Evolutionary conservation across 1,140 invertebrate species (phyloP).

Genomic region (Laodelphax striatellus): DNA sequence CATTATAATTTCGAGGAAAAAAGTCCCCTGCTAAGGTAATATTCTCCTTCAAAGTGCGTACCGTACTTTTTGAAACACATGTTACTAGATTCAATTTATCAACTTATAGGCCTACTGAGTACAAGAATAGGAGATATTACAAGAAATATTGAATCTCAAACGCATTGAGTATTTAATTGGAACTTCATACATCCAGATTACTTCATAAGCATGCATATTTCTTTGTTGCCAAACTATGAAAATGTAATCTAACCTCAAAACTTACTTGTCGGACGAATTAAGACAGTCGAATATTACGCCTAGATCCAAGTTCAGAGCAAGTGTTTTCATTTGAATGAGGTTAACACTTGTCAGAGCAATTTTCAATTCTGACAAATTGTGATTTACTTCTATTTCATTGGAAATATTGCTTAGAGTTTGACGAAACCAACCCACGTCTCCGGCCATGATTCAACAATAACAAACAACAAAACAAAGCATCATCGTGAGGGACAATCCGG

Average conservation of each 20-base stretch:
- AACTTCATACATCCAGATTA: conserved; percentile 10
- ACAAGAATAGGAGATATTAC: too few species aligned
- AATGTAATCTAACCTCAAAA: conserved; percentile 2
- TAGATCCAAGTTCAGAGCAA: neutral
- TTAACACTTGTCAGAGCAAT: conserved; percentile 8
- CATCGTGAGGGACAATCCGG: too few species aligned
- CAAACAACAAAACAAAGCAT: too few species aligned
- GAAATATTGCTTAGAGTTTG: conserved; percentile 1
- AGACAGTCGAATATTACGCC: conserved; percentile 14
- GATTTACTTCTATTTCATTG: neutral
- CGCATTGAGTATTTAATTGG: neutral
- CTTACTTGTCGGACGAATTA: conserved; percentile 15
- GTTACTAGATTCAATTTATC: too few species aligned
- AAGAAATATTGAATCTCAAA: too few species aligned
- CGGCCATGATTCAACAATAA: neutral
- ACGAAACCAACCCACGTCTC: conserved; percentile 1
- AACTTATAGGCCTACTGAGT: too few species aligned
- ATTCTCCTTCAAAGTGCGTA: too few species aligned
- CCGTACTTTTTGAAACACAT: too few species aligned
- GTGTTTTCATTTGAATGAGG: neutral
- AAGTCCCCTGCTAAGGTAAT: too few species aligned
- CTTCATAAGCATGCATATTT: neutral
- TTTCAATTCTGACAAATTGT: conserved; percentile 14
- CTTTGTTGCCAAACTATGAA: neutral
- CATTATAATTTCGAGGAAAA: too few species aligned